Evolutionary conservation across 2,888 invertebrate genomes (phyloP), one percentile per base, ranked within the genome.

Genomic region (Phortica magna): DNA sequence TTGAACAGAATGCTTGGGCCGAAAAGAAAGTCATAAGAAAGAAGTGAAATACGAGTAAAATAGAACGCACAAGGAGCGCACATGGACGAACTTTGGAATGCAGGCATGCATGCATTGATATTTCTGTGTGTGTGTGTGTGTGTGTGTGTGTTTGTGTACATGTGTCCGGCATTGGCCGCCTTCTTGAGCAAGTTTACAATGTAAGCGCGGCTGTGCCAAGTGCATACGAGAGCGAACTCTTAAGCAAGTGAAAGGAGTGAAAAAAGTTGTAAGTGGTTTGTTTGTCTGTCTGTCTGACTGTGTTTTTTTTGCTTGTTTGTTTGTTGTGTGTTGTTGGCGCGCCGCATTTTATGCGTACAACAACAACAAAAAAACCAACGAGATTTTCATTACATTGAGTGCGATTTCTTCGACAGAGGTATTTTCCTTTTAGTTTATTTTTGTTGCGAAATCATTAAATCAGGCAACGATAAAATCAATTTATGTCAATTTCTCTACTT

Each of bases 371-470:
- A 61, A 31, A n/a, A 65, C 83, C 87, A 88, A 61, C 61, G 87
- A 85, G 87, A 85, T 85, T 88, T 85, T 88, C 85, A 85, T 85
- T 85, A 88, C 86, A 88, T 88, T 88, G 88, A 88, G 85, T 61
- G 73, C 53, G 39, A 43, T 2, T 41, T 31, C 31, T 31, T 70
- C n/a, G 48, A 43, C 70, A 19, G 59, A 72, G 48, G 55, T 42
- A 19, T 19, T 59, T 59, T 22, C 9, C 6, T 19, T 59, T 5
- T n/a, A 43, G 53, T 48, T 48, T 48, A 9, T 48, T 48, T 17
- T 64, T 73, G 48, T 55, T 71, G 67, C 74, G 83, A 83, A 84
- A 84, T 85, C 85, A 88, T 85, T 85, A 87, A 85, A 88, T 85
- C 88, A 88, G 68, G 84, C 85, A 81, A 83, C 83, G 88, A 85